A percentile compares a stretch with the other conserved stretches of the same genome.
Conservation (phyloP, 2,113 vertebrate species). For the Macaca mulatta region DNA sequence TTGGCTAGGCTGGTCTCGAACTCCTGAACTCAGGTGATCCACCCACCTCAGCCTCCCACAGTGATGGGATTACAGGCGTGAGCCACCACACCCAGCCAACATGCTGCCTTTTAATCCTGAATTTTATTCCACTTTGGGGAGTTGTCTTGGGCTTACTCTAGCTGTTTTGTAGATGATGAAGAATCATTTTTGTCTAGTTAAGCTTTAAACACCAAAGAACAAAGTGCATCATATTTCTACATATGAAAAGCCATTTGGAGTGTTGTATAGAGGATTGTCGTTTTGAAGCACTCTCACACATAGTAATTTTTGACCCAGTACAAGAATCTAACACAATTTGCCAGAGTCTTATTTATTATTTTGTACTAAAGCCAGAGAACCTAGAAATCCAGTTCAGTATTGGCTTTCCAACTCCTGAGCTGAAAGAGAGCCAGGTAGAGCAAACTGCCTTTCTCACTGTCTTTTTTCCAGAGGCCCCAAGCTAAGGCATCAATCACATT, state of each 20-base stretch:
- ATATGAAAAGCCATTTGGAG: slow-evolving; percentile 43
- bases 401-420: slow-evolving; percentile 61
- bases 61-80: too few species aligned
- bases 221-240: slow-evolving; percentile 63
- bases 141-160: slow-evolving; percentile 56
- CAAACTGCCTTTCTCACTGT: slow-evolving; percentile 62
- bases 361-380: slow-evolving; percentile 59
- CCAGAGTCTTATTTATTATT: slow-evolving; percentile 76
- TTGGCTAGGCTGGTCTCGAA: too few species aligned
- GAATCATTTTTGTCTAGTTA: slow-evolving; percentile 60
- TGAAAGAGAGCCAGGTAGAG: slow-evolving; percentile 62
- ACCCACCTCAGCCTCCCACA: too few species aligned
- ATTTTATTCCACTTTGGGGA: slow-evolving; percentile 54
- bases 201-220: slow-evolving; percentile 48
- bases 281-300: slow-evolving; percentile 19
- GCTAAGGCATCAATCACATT: slow-evolving; percentile 57
- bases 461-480: slow-evolving; percentile 53
- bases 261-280: not conserved
- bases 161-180: slow-evolving; percentile 66
- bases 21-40: too few species aligned
- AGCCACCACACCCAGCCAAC: too few species aligned
- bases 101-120: slow-evolving; percentile 11
- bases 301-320: slow-evolving; percentile 52
- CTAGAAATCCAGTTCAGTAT: slow-evolving; percentile 56
- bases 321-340: slow-evolving; percentile 54